Percentiles rank a stretch among this genome's conserved stretches.
phyloP scores from a whole-genome alignment of 2,888 invertebrate species.

The Xestia ashworthii region DNA sequence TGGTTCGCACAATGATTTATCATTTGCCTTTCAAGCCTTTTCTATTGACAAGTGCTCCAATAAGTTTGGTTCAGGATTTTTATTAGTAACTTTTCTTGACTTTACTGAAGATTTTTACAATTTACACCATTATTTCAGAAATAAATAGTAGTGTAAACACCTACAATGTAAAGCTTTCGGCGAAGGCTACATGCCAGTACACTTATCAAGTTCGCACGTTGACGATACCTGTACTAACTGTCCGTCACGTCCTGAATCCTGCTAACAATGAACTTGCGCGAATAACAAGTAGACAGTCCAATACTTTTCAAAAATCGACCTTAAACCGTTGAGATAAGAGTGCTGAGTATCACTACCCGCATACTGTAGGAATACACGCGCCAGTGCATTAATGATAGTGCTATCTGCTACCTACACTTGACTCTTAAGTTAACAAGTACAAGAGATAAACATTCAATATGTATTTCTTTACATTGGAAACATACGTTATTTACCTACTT shows the following conservation, averaged over 20 bases:
- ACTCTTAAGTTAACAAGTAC: conserved; percentile 72
- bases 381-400: conserved; percentile 82
- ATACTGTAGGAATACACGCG: conserved; percentile 82
- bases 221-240: conserved; percentile 75
- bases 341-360: conserved; percentile 75
- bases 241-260: conserved; percentile 86
- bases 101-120: neutral
- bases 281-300: conserved; percentile 65
- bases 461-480: conserved; percentile 42
- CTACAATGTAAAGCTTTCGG: conserved; percentile 42
- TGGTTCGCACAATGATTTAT: conserved; percentile 22
- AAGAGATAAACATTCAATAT: conserved; percentile 56
- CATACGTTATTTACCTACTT: neutral
- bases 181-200: conserved; percentile 67
- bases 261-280: conserved; percentile 76
- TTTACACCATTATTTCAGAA: neutral
- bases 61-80: neutral
- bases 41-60: neutral
- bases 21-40: conserved; percentile 28
- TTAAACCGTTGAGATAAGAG: conserved; percentile 59
- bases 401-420: conserved; percentile 85
- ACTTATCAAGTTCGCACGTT: conserved; percentile 73
- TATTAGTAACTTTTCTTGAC: neutral
- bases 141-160: conserved; percentile 30
- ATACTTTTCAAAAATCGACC: conserved; percentile 58